phyloP scores from a whole-genome alignment of 2,888 invertebrate species.

The Dynastes maya region DNA sequence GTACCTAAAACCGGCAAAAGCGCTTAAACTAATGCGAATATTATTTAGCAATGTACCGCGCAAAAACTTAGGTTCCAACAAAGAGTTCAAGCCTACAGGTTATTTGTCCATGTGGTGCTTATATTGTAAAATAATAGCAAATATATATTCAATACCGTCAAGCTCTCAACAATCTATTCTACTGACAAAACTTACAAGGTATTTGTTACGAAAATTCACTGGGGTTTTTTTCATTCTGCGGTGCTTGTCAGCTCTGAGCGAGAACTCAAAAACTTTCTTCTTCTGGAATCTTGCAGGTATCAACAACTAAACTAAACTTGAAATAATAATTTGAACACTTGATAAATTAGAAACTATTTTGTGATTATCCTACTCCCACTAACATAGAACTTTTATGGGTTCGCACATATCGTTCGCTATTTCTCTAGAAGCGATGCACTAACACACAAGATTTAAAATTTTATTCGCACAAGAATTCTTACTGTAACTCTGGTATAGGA shows the following conservation, averaged over 20 bases:
- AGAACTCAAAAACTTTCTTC: constrained; percentile 23
- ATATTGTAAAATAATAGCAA: no score
- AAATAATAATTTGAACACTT: constrained; percentile 24
- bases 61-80: not conserved
- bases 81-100: not conserved
- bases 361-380: constrained; percentile 16
- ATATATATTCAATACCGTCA: no score
- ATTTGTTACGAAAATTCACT: not conserved
- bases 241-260: constrained; percentile 2
- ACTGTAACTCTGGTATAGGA: constrained; percentile 1
- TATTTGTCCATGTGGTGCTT: no score
- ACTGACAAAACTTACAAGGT: constrained; percentile 11
- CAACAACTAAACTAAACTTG: constrained; percentile 25
- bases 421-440: constrained; percentile 13
- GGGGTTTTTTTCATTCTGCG: constrained; percentile 3
- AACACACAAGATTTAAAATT: constrained; percentile 17
- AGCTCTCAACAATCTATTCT: no score
- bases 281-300: not conserved
- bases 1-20: no score
- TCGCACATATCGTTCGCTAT: not conserved
- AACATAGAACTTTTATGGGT: not conserved
- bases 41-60: not conserved
- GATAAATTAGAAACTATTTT: constrained; percentile 18
- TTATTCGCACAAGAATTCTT: constrained; percentile 7
- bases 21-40: not conserved